These are phyloP conservation scores for Australoheros scitulus DNA, from an alignment of 2,113 vertebrate genomes.

Conservation along the genomic window DNA sequence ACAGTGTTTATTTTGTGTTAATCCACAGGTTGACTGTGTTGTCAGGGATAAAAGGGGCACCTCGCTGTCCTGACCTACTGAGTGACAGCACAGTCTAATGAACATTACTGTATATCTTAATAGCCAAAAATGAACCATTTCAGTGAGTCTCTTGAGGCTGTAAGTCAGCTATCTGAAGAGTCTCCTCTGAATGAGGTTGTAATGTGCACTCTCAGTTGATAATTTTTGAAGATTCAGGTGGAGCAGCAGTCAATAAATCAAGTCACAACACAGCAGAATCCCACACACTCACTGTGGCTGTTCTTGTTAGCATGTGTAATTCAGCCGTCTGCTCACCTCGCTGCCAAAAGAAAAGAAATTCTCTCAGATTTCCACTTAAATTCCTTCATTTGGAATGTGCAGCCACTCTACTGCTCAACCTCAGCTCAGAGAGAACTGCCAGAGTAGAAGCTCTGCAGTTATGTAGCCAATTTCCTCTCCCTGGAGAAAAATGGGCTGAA, in stretches of 20 bases:
- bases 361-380: constrained; percentile 41
- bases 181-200: neutral
- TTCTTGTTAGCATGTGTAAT: constrained; percentile 61
- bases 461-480: constrained; percentile 47
- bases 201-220: neutral
- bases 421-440: constrained; percentile 24
- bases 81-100: neutral
- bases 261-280: constrained; percentile 29
- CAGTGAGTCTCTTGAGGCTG: neutral
- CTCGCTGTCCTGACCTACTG: neutral
- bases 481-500: constrained; percentile 46
- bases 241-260: neutral
- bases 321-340: constrained; percentile 43
- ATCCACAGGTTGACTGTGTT: neutral
- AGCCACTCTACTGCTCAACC: constrained; percentile 2
- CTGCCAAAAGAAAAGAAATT: constrained; percentile 50
- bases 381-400: constrained; percentile 27
- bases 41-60: neutral
- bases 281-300: neutral
- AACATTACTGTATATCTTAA: neutral
- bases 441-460: constrained; percentile 26
- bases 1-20: neutral
- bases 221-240: neutral
- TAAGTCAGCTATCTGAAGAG: neutral
- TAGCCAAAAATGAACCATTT: neutral